These are phyloP conservation scores for Drosophila putrida DNA, from an alignment of 2,888 invertebrate species.

Conservation along the genomic window DNA sequence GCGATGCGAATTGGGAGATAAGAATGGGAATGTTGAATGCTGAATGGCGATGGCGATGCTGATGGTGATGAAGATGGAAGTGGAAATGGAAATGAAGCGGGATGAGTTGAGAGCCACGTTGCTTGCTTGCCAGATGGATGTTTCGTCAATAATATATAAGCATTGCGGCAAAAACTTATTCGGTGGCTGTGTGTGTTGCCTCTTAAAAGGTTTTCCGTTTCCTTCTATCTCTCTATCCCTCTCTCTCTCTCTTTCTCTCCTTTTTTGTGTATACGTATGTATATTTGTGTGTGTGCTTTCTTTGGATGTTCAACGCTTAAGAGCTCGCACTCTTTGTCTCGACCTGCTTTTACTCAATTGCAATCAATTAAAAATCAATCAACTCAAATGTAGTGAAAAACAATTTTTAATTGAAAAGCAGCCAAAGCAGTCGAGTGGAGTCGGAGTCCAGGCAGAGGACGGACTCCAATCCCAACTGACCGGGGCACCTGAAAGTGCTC, in stretches of 20 bases:
- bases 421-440: conserved; percentile 38
- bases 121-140: conserved; percentile 36
- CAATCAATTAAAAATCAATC: conserved; percentile 81
- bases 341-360: conserved; percentile 63
- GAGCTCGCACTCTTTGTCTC: conserved; percentile 47
- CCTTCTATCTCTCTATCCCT: not conserved
- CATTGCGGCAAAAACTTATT: conserved; percentile 61
- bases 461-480: conserved; percentile 50
- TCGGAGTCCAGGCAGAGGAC: not conserved
- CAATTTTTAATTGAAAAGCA: conserved; percentile 79
- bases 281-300: conserved; percentile 8
- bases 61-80: not conserved
- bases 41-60: not conserved
- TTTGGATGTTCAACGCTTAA: conserved; percentile 35
- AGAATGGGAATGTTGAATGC: conserved; percentile 3
- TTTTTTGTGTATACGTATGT: not conserved
- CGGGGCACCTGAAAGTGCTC: conserved; percentile 49
- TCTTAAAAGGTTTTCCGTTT: conserved; percentile 58
- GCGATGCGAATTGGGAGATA: conserved; percentile 13
- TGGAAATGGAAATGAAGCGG: not conserved
- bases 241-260: not conserved
- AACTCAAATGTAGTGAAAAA: conserved; percentile 81
- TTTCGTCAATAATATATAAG: conserved; percentile 72
- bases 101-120: conserved; percentile 24
- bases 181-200: conserved; percentile 16